Conservation (phyloP, 53 echinoderm and acorn worm species). For the Astropecten irregularis region DNA sequence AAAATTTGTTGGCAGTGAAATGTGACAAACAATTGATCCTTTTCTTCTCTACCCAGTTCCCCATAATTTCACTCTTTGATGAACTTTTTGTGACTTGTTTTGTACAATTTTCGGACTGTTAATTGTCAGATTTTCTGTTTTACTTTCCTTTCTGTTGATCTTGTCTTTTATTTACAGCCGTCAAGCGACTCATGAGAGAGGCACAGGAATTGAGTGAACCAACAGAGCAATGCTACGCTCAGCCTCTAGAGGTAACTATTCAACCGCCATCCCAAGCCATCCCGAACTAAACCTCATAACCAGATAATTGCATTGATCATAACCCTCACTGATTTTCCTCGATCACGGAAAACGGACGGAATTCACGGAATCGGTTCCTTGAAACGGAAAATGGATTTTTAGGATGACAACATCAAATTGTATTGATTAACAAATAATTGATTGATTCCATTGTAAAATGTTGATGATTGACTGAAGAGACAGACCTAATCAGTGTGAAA, state of each 20-base stretch:
- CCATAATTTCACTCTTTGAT: not conserved
- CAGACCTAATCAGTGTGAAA: too few species aligned
- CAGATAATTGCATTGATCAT: slow-evolving; percentile 57
- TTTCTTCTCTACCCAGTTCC: not conserved
- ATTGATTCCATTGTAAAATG: not conserved
- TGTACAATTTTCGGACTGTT: not conserved
- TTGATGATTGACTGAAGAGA: not conserved
- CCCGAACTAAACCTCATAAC: slow-evolving; percentile 82
- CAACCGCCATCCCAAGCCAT: slow-evolving; percentile 94
- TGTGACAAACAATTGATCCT: not conserved
- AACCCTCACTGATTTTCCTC: too few species aligned
- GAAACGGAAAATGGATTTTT: too few species aligned
- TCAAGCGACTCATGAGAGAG: slow-evolving; percentile 97
- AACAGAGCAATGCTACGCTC: slow-evolving; percentile 93
- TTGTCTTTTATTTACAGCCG: slow-evolving; percentile 66
- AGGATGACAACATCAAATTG: too few species aligned
- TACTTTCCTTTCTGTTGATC: not conserved
- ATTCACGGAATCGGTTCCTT: too few species aligned
- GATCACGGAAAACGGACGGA: too few species aligned
- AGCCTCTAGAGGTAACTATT: slow-evolving; percentile 85
- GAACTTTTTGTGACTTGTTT: not conserved
- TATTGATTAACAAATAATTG: too few species aligned
- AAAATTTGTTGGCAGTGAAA: too few species aligned
- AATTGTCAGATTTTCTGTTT: not conserved
- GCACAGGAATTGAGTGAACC: slow-evolving; percentile 93